Percentiles rank a stretch among this genome's conserved stretches.
Evolutionary conservation across 1,140 invertebrate species (phyloP).

Genomic region (Aphelenchoides fujianensis): DNA sequence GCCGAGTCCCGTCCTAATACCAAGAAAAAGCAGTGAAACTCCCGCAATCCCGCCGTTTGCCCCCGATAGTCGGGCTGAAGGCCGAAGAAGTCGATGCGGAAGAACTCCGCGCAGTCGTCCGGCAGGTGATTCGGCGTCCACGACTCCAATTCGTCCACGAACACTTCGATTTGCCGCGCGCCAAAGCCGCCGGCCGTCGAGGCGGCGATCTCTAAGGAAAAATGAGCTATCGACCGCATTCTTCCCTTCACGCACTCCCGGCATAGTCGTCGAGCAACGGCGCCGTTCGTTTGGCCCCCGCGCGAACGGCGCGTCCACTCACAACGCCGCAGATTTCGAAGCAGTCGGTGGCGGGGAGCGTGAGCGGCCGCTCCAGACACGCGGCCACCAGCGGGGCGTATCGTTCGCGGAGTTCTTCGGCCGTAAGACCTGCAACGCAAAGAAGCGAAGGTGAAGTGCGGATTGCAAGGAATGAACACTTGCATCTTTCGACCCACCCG

Average conservation of each 20-base stretch:
- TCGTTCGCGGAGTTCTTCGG: background rate
- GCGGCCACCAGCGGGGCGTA: background rate
- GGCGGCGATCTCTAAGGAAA: background rate
- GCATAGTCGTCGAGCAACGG: background rate
- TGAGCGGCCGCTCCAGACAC: background rate
- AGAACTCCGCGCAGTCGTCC: constrained; percentile 8
- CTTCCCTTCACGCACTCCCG: background rate
- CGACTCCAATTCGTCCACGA: constrained; percentile 9
- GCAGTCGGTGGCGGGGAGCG: background rate
- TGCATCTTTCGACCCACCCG: no score
- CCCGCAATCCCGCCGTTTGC: background rate
- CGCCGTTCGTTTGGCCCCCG: background rate
- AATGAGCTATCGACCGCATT: background rate
- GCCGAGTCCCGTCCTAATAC: background rate
- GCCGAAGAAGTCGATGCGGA: constrained; percentile 8
- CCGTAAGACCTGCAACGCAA: no score
- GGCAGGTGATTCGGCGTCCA: constrained; percentile 2
- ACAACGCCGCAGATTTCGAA: constrained; percentile 1
- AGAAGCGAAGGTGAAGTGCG: no score
- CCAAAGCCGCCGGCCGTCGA: background rate
- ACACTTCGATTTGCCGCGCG: background rate
- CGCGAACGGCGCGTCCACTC: background rate
- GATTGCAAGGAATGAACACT: no score
- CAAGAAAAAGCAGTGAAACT: background rate
- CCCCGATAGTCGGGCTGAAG: background rate